Percentiles rank a stretch among this genome's conserved stretches.
Evolutionary conservation across 2,888 invertebrate genomes (phyloP).

Genomic region (Alloscopus bannaensis): DNA sequence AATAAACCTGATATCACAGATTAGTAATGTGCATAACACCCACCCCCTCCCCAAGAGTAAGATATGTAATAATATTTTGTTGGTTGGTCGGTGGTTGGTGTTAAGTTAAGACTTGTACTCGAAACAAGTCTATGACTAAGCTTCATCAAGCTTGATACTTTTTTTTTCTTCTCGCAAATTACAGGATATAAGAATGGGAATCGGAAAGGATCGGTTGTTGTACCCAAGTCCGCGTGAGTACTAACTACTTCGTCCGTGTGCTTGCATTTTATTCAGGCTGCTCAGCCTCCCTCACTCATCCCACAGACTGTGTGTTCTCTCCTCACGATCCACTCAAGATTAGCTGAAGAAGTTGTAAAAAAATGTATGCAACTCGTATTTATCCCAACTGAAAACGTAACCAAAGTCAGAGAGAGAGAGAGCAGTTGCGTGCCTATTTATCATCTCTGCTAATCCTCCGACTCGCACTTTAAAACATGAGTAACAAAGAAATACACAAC

Average conservation of each 20-base stretch:
- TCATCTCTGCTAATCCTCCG: conserved; percentile 35
- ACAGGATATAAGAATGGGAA: conserved; percentile 59
- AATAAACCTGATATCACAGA: no score
- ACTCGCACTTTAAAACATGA: conserved; percentile 21
- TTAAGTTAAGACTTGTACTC: conserved; percentile 5
- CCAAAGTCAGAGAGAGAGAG: conserved; percentile 10
- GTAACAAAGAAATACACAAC: not conserved
- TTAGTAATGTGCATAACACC: no score
- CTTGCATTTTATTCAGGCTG: not conserved
- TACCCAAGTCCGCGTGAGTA: conserved; percentile 23
- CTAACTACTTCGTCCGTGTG: not conserved
- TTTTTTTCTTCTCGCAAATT: conserved; percentile 37
- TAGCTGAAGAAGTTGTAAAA: not conserved
- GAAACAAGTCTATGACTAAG: conserved; percentile 4
- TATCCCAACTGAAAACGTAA: not conserved
- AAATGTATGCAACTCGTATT: conserved; percentile 16
- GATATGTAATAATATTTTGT: no score
- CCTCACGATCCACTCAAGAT: no score
- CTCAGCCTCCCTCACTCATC: conserved; percentile 1
- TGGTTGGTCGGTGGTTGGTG: no score
- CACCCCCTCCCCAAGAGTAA: no score
- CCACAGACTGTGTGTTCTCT: no score
- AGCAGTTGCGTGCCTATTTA: conserved; percentile 30
- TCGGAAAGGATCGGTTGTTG: conserved; percentile 63
- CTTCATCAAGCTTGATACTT: conserved; percentile 32